Evolutionary conservation across 2,888 invertebrate species (phyloP), one percentile per base, ranked within the genome.

Genomic region (Pegoplata infirma): DNA sequence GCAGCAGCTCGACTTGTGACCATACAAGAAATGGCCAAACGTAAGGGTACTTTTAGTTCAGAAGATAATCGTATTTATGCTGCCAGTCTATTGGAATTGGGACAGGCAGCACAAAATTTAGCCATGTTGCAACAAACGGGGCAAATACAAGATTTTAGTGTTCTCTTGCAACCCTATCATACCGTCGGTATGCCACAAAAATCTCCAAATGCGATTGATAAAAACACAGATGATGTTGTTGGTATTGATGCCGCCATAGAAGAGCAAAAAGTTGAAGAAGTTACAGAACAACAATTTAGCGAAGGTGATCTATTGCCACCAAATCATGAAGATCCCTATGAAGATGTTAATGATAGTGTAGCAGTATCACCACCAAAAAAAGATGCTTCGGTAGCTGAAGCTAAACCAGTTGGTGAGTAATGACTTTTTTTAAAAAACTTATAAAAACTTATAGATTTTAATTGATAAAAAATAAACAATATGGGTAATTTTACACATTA

Each of bases 381-480:
- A 72, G 92, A 92, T 76, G 91, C 92, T 12, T 92, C 92, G 0
- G 92, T 95, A 14, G 94, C 95, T 21, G 94, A 95, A 89, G 94
- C 94, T 0, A 94, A 93, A 83, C 95, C 95, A 68, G 91, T 94
- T 51, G 94, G 94, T 91, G 82, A 88, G 91, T 85, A n/a, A n/a
- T n/a, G n/a, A n/a, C n/a, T n/a, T n/a, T n/a, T n/a, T n/a, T n/a
- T n/a, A n/a, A n/a, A n/a, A n/a, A n/a, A n/a, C n/a, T n/a, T n/a
- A n/a, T n/a, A n/a, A n/a, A n/a, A n/a, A n/a, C n/a, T n/a, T n/a
- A n/a, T n/a, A n/a, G n/a, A n/a, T n/a, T n/a, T n/a, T n/a, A n/a
- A n/a, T n/a, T n/a, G n/a, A n/a, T n/a, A n/a, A n/a, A n/a, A n/a
- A n/a, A n/a, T n/a, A n/a, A n/a, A n/a, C n/a, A n/a, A n/a, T n/a